A percentile compares a stretch with the other conserved stretches of the same genome.
phyloP scores from a whole-genome alignment of 2,113 vertebrate genomes.

The Notothenia rossii region DNA sequence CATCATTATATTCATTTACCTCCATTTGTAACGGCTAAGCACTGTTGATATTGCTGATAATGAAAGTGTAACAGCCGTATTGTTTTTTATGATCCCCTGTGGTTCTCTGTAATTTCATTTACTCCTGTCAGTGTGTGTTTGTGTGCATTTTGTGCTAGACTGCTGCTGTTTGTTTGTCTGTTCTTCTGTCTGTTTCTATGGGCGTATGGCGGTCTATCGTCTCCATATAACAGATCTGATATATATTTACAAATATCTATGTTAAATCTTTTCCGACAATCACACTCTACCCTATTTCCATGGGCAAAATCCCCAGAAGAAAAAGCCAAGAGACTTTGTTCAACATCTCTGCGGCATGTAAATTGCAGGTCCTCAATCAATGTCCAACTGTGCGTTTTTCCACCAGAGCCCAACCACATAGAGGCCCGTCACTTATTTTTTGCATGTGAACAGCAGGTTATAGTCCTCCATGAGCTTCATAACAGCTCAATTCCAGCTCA shows the following conservation, averaged over 20 bases:
- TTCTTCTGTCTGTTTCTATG: slow-evolving; percentile 17
- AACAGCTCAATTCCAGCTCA: slow-evolving; percentile 28
- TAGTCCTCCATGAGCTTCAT: slow-evolving; percentile 28
- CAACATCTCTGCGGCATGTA: slow-evolving; percentile 59
- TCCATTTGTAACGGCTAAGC: slow-evolving; percentile 54
- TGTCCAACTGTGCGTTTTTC: slow-evolving; percentile 58
- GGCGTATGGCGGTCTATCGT: slow-evolving; percentile 5
- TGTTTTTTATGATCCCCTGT: slow-evolving; percentile 38
- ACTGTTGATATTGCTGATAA: slow-evolving; percentile 55
- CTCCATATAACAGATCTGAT: slow-evolving; percentile 18
- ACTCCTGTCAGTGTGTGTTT: slow-evolving; percentile 16
- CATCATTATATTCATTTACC: slow-evolving; percentile 36
- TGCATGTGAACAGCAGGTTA: slow-evolving; percentile 54
- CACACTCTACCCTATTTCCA: not conserved
- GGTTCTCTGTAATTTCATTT: slow-evolving; percentile 61
- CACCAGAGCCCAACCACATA: slow-evolving; percentile 19
- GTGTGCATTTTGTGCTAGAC: slow-evolving; percentile 2
- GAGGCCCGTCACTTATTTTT: slow-evolving; percentile 24
- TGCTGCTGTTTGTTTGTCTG: slow-evolving; percentile 8
- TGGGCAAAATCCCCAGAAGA: slow-evolving; percentile 9
- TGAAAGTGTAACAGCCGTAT: slow-evolving; percentile 44
- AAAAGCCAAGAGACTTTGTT: slow-evolving; percentile 38
- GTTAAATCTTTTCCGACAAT: slow-evolving; percentile 11
- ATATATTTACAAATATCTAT: slow-evolving; percentile 8
- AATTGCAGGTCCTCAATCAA: slow-evolving; percentile 71